These are phyloP conservation scores for Cossypha niveicapilla DNA, from an alignment of 2,797 vertebrate genomes.

Conservation along the genomic window DNA sequence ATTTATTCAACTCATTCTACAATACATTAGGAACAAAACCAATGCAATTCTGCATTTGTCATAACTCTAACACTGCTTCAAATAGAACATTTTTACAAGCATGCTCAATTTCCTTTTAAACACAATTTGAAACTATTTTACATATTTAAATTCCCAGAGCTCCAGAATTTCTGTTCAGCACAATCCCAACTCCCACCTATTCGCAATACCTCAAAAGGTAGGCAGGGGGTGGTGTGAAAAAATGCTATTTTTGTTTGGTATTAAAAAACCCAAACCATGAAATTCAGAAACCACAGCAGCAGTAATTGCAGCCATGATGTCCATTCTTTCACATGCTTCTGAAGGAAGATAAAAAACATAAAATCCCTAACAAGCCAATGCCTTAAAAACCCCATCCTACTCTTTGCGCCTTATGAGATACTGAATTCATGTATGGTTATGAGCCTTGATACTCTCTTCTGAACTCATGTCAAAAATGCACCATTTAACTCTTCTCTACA, in stretches of 20 bases:
- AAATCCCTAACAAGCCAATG: neutral
- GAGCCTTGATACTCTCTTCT: neutral
- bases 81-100: neutral
- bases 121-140: neutral
- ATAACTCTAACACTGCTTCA: neutral
- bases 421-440: neutral
- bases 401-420: neutral
- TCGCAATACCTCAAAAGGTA: neutral
- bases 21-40: neutral
- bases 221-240: neutral
- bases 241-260: neutral
- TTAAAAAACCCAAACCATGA: neutral
- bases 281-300: neutral
- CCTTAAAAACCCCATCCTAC: neutral
- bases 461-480: neutral
- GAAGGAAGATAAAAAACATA: neutral
- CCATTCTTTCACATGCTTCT: neutral
- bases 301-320: neutral
- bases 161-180: neutral
- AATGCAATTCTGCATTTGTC: neutral
- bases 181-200: neutral
- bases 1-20: neutral
- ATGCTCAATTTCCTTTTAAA: neutral
- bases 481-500: neutral
- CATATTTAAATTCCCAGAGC: neutral